phyloP scores from a whole-genome alignment of 2,888 invertebrate genomes.

The Eupithecia tripunctaria region DNA sequence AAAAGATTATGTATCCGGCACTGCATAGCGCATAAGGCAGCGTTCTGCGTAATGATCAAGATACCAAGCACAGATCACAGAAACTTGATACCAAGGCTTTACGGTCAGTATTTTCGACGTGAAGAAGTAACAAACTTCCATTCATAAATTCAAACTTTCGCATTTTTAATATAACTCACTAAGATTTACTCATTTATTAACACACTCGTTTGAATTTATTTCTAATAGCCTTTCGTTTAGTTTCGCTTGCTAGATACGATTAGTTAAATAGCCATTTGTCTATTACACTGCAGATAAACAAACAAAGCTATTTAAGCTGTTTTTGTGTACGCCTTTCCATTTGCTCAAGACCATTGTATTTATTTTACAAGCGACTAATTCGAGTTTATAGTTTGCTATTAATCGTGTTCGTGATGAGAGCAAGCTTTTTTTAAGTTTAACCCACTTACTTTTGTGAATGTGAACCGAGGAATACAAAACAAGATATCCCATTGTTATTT shows the following conservation, averaged over 20 bases:
- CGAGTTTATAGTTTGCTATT: constrained; percentile 27
- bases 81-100: no score
- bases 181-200: no score
- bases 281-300: constrained; percentile 2
- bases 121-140: no score
- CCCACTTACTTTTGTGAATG: not conserved
- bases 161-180: no score
- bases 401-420: not conserved
- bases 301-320: constrained; percentile 15
- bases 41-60: no score
- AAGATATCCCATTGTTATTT: not conserved
- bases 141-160: no score
- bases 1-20: no score
- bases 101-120: no score
- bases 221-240: not conserved
- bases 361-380: constrained; percentile 30
- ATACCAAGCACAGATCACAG: no score
- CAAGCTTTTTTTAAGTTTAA: not conserved
- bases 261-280: constrained; percentile 7
- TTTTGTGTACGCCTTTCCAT: constrained; percentile 25
- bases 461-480: not conserved
- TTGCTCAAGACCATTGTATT: constrained; percentile 26
- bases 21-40: no score
- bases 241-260: not conserved
- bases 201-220: not conserved